Percentiles rank a stretch among this genome's conserved stretches.
phyloP scores from a whole-genome alignment of 2,797 vertebrate species.

The Salarias fasciatus region DNA sequence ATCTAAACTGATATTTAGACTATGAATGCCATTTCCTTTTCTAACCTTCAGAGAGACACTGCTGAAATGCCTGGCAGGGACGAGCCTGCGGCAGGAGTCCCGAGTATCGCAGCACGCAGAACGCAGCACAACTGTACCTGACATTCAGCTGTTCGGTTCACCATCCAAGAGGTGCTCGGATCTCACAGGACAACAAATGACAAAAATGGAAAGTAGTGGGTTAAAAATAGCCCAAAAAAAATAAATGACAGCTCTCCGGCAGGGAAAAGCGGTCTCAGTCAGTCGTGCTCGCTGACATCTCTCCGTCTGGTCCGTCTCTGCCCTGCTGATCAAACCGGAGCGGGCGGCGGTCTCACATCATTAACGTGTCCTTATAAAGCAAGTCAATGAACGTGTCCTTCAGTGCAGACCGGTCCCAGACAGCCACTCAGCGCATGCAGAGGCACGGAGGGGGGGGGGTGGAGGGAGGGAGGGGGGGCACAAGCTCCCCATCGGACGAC shows the following conservation, averaged over 20 bases:
- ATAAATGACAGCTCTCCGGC: slow-evolving; percentile 54
- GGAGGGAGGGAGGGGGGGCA: background rate
- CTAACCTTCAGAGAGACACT: slow-evolving; percentile 5
- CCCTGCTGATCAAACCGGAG: slow-evolving; percentile 45
- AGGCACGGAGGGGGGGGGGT: background rate
- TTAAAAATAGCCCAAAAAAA: slow-evolving; percentile 46
- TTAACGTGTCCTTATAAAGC: slow-evolving; percentile 61
- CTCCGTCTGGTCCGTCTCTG: slow-evolving; percentile 44
- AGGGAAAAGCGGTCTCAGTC: slow-evolving; percentile 54
- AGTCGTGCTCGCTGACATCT: slow-evolving; percentile 55
- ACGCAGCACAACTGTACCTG: slow-evolving; percentile 67
- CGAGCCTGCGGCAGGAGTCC: slow-evolving; percentile 19
- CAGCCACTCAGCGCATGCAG: slow-evolving; percentile 35
- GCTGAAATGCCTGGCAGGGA: slow-evolving; percentile 9
- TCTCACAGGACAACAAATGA: slow-evolving; percentile 25
- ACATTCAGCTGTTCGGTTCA: slow-evolving; percentile 63
- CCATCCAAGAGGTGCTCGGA: slow-evolving; percentile 57
- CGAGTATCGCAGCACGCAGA: slow-evolving; percentile 21
- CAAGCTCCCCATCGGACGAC: slow-evolving; percentile 31
- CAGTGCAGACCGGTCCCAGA: slow-evolving; percentile 55
- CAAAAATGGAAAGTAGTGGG: slow-evolving; percentile 18
- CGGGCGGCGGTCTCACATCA: slow-evolving; percentile 62
- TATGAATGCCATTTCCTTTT: slow-evolving; percentile 20
- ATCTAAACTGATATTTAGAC: slow-evolving; percentile 16
- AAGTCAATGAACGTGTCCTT: slow-evolving; percentile 63